Base-by-base conservation (phyloP, 2,888 invertebrate species). In the Sepioteuthis lessoniana region DNA sequence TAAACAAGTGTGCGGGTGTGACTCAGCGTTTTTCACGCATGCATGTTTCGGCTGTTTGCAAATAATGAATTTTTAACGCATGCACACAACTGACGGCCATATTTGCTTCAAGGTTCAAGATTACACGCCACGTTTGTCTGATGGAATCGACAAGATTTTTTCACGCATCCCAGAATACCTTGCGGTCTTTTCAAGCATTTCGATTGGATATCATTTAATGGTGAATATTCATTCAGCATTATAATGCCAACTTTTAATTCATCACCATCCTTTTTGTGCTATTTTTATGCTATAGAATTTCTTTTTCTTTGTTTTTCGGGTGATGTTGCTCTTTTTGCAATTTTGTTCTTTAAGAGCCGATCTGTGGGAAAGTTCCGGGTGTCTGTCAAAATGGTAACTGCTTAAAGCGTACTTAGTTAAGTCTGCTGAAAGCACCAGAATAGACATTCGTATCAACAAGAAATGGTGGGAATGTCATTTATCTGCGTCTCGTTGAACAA, bases 101-200 rank as follows among this genome's bases (percentile, higher is more conserved):
- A 76, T 35, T 76, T n/a, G 76, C 76, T 76, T 13, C 16, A 16
- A 76, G 76, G n/a, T n/a, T n/a, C n/a, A 76, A 35, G 16, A n/a
- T 76, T 76, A 76, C 76, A 76, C n/a, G 76, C 76, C n/a, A 76
- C 76, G n/a, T 76, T 76, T 76, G n/a, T 76, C n/a, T 76, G n/a
- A 76, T 76, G n/a, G 35, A n/a, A 76, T 76, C n/a, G n/a, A 76
- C n/a, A n/a, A n/a, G n/a, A 76, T 76, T 35, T 76, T 35, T 76
- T n/a, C 76, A n/a, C n/a, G n/a, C 76, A n/a, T 76, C n/a, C 76
- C n/a, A 76, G 76, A 76, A 76, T 76, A 13, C 76, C n/a, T 76
- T n/a, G n/a, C 76, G 16, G 76, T 76, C n/a, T 25, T 76, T 76
- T n/a, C 76, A n/a, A n/a, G n/a, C n/a, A 76, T n/a, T 35, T n/a